Evolutionary conservation across 2,888 invertebrate species (phyloP).

Genomic region (Drosophila picticornis): DNA sequence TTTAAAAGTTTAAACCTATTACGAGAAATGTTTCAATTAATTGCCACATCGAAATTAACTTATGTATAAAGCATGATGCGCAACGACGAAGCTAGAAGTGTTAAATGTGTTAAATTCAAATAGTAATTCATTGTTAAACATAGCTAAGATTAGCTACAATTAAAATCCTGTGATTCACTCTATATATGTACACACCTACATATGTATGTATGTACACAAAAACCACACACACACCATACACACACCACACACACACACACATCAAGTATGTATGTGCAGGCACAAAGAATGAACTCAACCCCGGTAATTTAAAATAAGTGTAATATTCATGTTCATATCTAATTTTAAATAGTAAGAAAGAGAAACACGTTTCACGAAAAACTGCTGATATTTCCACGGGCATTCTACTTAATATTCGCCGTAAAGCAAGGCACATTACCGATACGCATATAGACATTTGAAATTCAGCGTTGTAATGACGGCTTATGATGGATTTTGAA

Average conservation of each 20-base stretch:
- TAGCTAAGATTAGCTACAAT: conserved; percentile 79
- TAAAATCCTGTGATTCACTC: conserved; percentile 80
- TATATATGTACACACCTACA: conserved; percentile 55
- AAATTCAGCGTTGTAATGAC: not conserved
- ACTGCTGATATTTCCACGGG: not conserved
- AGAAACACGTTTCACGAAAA: conserved; percentile 20
- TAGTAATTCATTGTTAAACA: conserved; percentile 77
- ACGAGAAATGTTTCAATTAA: conserved; percentile 72
- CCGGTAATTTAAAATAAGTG: conserved; percentile 4
- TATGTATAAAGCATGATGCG: conserved; percentile 56
- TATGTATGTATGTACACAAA: conserved; percentile 39
- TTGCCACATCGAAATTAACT: conserved; percentile 76
- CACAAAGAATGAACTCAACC: conserved; percentile 6
- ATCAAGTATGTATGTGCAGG: conserved; percentile 44
- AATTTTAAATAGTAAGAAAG: not conserved
- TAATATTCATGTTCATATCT: conserved; percentile 21
- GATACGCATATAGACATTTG: not conserved
- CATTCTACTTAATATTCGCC: not conserved
- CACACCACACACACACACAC: not conserved
- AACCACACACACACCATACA: not conserved
- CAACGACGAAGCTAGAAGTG: conserved; percentile 40
- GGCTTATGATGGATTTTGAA: not conserved
- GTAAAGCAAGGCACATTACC: not conserved
- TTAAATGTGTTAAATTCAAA: conserved; percentile 65
- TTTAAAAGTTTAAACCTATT: conserved; percentile 63